A percentile compares a stretch with the other conserved stretches of the same genome.
Conservation (phyloP, 1,140 invertebrate genomes). For the Akabosia matsudoensis region DNA sequence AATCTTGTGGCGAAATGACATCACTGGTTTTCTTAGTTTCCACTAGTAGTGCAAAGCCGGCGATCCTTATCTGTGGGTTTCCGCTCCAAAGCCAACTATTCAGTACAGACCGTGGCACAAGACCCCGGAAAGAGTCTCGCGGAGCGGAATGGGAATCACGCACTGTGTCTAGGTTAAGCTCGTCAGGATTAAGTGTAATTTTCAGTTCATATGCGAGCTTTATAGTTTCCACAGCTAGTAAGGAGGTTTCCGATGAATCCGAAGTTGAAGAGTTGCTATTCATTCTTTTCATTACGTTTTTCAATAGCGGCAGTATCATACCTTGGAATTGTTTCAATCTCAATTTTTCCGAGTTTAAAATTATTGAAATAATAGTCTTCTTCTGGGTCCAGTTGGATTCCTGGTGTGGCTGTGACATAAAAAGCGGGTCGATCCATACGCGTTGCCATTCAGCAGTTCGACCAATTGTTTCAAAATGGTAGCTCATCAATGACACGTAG, state of each 20-base stretch:
- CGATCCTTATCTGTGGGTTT: conserved; percentile 49
- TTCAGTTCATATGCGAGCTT: conserved; percentile 39
- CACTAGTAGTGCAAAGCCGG: conserved; percentile 65
- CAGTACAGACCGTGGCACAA: conserved; percentile 32
- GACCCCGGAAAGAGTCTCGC: conserved; percentile 30
- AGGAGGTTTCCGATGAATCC: conserved; percentile 33
- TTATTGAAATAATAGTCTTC: conserved; percentile 26
- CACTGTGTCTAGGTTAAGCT: background rate
- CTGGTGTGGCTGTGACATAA: conserved; percentile 23
- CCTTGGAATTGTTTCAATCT: background rate
- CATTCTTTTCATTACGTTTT: background rate
- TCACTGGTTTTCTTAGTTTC: conserved; percentile 74
- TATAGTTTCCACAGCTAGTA: conserved; percentile 36
- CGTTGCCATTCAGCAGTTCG: conserved; percentile 7
- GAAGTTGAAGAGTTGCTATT: background rate
- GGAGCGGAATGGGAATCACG: background rate
- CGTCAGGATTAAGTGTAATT: conserved; percentile 10
- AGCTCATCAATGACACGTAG: conserved; percentile 36
- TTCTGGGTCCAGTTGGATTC: conserved; percentile 45
- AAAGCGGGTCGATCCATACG: conserved; percentile 38
- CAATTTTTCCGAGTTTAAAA: conserved; percentile 7
- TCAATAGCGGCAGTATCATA: background rate
- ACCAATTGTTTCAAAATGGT: conserved; percentile 24
- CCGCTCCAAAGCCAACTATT: conserved; percentile 26
- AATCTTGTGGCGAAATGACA: conserved; percentile 56